Evolutionary conservation across 2,888 invertebrate species (phyloP).

Genomic region (Caenorhabditis imperialis): DNA sequence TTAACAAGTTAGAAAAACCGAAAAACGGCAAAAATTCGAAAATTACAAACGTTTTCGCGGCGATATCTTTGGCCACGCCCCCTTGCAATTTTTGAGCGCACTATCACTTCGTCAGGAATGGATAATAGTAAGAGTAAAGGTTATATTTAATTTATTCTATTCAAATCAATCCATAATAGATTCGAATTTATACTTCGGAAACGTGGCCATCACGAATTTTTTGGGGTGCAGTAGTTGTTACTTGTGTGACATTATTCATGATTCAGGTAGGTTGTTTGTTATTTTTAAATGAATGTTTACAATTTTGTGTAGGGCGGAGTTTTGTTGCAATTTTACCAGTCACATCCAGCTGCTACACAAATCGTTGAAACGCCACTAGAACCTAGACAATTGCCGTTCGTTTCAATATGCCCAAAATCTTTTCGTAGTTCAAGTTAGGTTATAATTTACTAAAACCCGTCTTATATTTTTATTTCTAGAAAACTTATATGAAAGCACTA

Average conservation of each 20-base stretch:
- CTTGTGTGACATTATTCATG: conserved; percentile 68
- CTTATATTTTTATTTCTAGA: conserved; percentile 6
- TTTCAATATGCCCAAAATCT: conserved; percentile 55
- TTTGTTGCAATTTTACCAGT: conserved; percentile 53
- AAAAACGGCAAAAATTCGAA: no score
- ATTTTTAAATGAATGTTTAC: background rate
- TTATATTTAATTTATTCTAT: no score
- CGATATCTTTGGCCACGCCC: conserved; percentile 28
- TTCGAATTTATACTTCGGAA: conserved; percentile 68
- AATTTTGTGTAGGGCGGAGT: conserved; percentile 47
- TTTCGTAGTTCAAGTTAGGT: background rate
- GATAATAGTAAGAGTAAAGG: no score
- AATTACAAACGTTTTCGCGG: no score
- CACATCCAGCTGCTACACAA: conserved; percentile 57
- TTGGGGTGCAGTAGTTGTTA: conserved; percentile 69
- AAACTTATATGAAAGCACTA: no score
- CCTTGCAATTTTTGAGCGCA: background rate
- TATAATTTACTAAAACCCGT: conserved; percentile 10
- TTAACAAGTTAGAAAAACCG: no score
- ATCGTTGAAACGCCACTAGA: conserved; percentile 17
- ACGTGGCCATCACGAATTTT: conserved; percentile 71
- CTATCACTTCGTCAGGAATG: no score
- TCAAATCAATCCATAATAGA: no score
- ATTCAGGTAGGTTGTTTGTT: conserved; percentile 55
- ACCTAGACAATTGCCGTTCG: conserved; percentile 24